phyloP scores from a whole-genome alignment of 2,888 invertebrate genomes.

The Tillus elongatus region DNA sequence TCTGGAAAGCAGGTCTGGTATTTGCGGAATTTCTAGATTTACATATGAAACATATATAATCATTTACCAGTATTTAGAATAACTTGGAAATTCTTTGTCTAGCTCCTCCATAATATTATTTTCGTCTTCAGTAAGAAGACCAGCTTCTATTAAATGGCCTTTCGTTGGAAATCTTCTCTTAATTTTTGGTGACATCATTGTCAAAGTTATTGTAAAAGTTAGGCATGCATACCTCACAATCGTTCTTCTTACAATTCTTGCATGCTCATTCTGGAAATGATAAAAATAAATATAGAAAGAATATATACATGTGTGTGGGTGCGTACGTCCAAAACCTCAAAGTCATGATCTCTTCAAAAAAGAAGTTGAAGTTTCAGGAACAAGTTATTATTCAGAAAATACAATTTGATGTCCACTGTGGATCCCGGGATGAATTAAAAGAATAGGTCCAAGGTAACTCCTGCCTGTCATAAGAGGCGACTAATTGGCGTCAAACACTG shows the following conservation, averaged over 20 bases:
- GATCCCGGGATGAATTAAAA: too few relatives aligned
- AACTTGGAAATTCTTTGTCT: conserved; percentile 69
- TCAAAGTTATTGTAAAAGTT: conserved; percentile 72
- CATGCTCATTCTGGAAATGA: conserved; percentile 57
- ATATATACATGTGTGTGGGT: background rate
- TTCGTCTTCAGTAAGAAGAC: conserved; percentile 71
- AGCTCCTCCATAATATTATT: conserved; percentile 65
- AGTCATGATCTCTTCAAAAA: too few relatives aligned
- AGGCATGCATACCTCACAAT: conserved; percentile 73
- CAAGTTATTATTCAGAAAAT: too few relatives aligned
- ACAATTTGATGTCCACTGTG: too few relatives aligned
- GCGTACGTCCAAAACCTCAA: too few relatives aligned
- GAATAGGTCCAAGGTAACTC: too few relatives aligned
- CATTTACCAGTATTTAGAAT: conserved; percentile 72
- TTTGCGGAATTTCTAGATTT: background rate
- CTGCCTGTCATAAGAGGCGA: too few relatives aligned
- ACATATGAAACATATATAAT: background rate
- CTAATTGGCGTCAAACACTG: too few relatives aligned
- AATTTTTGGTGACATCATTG: conserved; percentile 75
- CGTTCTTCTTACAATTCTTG: conserved; percentile 67
- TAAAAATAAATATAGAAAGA: conserved; percentile 5
- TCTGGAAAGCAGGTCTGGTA: too few relatives aligned
- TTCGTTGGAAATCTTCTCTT: conserved; percentile 82
- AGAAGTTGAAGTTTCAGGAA: too few relatives aligned
- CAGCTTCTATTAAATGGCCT: conserved; percentile 72